A percentile compares a stretch with the other conserved stretches of the same genome.
phyloP scores from a whole-genome alignment of 2,888 invertebrate genomes.

The Drosophila cognata region DNA sequence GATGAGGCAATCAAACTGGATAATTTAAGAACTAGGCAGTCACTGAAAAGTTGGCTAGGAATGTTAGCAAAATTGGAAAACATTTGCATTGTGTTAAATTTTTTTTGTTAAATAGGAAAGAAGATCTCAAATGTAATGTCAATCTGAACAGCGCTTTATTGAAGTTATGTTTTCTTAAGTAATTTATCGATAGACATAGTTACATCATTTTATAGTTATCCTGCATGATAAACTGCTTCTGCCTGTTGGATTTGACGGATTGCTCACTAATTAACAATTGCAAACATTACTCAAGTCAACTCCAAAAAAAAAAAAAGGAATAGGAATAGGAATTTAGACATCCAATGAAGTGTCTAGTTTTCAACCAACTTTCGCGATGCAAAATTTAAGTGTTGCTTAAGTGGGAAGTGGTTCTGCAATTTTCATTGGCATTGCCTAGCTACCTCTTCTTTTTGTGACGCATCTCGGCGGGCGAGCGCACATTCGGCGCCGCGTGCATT shows the following conservation, averaged over 20 bases:
- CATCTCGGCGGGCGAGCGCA: slow-evolving; percentile 84
- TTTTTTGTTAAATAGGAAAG: neutral
- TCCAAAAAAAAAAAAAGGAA: slow-evolving; percentile 3
- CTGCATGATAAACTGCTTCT: slow-evolving; percentile 83
- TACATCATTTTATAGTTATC: slow-evolving; percentile 80
- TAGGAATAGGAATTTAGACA: neutral
- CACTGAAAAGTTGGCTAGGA: neutral
- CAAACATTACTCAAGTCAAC: slow-evolving; percentile 30
- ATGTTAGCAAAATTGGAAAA: neutral
- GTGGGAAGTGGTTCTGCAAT: neutral
- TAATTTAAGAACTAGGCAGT: neutral
- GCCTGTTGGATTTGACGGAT: slow-evolving; percentile 53
- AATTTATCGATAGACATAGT: slow-evolving; percentile 60
- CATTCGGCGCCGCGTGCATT: slow-evolving; percentile 78
- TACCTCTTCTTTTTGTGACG: slow-evolving; percentile 84
- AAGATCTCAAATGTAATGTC: neutral
- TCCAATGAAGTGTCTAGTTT: neutral
- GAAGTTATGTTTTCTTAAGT: neutral
- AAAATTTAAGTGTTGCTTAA: neutral
- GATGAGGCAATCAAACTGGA: neutral
- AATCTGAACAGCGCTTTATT: slow-evolving; percentile 9
- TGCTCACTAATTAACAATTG: slow-evolving; percentile 1
- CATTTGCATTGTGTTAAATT: neutral
- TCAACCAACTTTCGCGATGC: neutral
- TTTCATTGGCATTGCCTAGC: slow-evolving; percentile 5